phyloP scores from a whole-genome alignment of 2,113 vertebrate genomes.

The Ictalurus punctatus region DNA sequence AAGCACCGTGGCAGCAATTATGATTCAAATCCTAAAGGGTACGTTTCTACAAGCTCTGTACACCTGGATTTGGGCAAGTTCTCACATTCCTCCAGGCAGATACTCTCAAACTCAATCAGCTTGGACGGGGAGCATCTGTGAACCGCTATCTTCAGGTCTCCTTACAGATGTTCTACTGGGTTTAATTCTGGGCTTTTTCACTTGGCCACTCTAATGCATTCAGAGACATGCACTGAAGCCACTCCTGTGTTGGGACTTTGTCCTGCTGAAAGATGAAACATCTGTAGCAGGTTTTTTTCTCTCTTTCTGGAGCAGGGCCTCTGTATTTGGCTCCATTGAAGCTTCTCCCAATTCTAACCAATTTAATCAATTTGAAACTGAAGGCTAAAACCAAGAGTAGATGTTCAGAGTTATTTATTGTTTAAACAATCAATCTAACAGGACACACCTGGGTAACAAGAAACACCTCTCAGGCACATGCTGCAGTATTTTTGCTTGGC shows the following conservation, averaged over 20 bases:
- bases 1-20: neutral
- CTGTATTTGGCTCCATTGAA: neutral
- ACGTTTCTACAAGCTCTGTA: neutral
- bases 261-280: neutral
- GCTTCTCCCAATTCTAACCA: neutral
- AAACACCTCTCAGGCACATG: too few relatives aligned
- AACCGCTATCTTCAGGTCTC: neutral
- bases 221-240: neutral
- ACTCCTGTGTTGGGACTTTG: neutral
- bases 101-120: conserved; percentile 1
- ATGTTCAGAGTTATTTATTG: too few relatives aligned
- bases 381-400: too few relatives aligned
- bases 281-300: neutral
- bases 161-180: conserved; percentile 15
- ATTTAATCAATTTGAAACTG: too few relatives aligned
- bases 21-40: neutral
- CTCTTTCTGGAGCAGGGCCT: neutral
- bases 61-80: conserved; percentile 18
- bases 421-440: too few relatives aligned
- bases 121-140: neutral
- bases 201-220: neutral
- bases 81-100: neutral
- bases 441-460: too few relatives aligned
- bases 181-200: neutral
- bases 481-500: too few relatives aligned